phyloP scores from a whole-genome alignment of 2,797 vertebrate species.

The Gambusia yucatana region DNA sequence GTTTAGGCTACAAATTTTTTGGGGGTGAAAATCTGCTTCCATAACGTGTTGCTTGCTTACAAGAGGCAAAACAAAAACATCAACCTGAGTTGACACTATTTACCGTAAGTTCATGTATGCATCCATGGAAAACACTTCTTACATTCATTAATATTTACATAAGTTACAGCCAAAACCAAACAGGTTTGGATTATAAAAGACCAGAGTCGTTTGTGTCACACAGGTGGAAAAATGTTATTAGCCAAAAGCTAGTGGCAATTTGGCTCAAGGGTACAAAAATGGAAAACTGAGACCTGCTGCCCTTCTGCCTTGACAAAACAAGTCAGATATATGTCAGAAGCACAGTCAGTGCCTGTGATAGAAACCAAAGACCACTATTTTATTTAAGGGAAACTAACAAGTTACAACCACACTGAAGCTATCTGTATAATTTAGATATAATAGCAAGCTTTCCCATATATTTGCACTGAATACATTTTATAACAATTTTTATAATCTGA shows the following conservation, averaged over 20 bases:
- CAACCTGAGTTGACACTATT: too few species aligned
- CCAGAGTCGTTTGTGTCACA: too few species aligned
- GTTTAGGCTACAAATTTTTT: neutral
- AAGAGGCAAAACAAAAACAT: neutral
- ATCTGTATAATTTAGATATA: neutral
- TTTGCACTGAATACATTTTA: neutral
- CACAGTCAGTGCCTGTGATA: neutral
- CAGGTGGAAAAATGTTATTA: neutral
- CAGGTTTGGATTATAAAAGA: neutral
- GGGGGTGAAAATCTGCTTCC: neutral
- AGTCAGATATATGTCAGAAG: neutral
- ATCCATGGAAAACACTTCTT: too few species aligned
- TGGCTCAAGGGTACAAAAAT: neutral
- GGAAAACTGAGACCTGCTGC: neutral
- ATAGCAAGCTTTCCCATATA: neutral
- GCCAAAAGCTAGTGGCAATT: neutral
- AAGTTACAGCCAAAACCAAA: neutral
- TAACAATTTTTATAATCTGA: neutral
- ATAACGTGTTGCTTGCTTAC: neutral
- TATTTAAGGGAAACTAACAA: neutral
- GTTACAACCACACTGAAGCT: neutral
- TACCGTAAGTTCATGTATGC: too few species aligned
- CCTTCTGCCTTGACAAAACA: neutral
- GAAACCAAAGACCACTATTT: neutral
- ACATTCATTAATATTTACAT: too few species aligned